A percentile compares a stretch with the other conserved stretches of the same genome.
These are phyloP conservation scores for Ophiothrix spiculata DNA, from an alignment of 35 echinoderm and acorn worm species.

Conservation along the genomic window DNA sequence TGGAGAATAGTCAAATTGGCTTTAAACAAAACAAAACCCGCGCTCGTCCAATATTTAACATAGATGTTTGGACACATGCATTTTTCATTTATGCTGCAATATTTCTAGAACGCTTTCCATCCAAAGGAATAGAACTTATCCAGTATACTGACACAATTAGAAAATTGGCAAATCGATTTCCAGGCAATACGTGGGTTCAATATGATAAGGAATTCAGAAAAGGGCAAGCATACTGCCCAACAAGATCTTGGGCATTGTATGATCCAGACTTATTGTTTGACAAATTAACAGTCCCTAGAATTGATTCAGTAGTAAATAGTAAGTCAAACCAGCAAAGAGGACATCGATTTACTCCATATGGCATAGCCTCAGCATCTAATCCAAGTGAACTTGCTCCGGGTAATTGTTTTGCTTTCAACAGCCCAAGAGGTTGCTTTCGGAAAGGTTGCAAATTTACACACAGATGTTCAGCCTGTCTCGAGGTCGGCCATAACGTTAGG, in stretches of 20 bases:
- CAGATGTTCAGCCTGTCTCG: background rate
- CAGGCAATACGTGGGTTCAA: background rate
- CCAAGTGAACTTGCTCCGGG: background rate
- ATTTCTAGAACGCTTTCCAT: background rate
- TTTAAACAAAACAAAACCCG: background rate
- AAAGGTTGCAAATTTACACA: background rate
- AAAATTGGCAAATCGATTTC: background rate
- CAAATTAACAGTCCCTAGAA: background rate
- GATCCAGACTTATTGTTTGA: background rate
- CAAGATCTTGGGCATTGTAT: background rate
- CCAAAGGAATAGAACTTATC: background rate
- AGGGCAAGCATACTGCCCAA: background rate
- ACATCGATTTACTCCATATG: background rate
- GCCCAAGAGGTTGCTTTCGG: background rate
- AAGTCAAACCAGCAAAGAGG: background rate
- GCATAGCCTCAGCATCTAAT: background rate
- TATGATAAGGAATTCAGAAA: background rate
- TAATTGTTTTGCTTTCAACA: background rate
- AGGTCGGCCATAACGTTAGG: background rate
- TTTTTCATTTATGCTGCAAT: background rate
- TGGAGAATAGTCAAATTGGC: background rate
- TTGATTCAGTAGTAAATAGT: background rate
- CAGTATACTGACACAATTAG: background rate
- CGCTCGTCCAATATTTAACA: background rate
- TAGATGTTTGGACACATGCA: background rate